Evolutionary conservation across 2,797 vertebrate genomes (phyloP).

Genomic region (Myotis vivesi): DNA sequence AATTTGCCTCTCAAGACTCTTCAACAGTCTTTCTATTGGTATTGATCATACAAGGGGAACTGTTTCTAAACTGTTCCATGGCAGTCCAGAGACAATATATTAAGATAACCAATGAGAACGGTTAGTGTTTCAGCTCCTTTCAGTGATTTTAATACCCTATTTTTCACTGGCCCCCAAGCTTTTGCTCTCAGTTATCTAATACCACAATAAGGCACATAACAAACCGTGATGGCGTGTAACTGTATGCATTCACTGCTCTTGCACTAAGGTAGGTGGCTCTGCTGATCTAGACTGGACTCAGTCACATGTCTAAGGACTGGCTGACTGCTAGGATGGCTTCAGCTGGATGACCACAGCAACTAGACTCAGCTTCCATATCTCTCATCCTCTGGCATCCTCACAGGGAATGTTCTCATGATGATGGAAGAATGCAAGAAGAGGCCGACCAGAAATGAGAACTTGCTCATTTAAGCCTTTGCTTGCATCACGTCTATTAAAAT

Average conservation of each 20-base stretch:
- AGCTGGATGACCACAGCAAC: neutral
- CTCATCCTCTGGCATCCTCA: neutral
- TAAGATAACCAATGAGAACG: neutral
- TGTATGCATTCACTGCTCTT: neutral
- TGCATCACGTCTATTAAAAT: neutral
- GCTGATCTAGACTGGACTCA: neutral
- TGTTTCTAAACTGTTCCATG: neutral
- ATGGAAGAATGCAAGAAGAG: neutral
- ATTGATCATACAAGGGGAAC: slow-evolving; percentile 30
- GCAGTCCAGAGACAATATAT: neutral
- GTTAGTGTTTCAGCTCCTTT: neutral
- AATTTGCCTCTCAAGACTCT: slow-evolving; percentile 44
- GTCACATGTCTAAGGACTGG: neutral
- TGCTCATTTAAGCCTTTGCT: neutral
- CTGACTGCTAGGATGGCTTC: neutral
- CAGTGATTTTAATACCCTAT: neutral
- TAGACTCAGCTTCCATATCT: neutral
- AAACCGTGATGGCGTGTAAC: neutral
- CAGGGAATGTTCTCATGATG: neutral
- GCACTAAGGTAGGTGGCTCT: neutral
- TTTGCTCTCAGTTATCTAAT: neutral
- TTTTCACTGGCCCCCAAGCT: neutral
- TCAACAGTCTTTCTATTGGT: neutral
- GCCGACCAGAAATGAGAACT: neutral
- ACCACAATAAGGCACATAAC: neutral